phyloP scores from a whole-genome alignment of 1,140 invertebrate genomes.

The Rhyacophila brunnea region DNA sequence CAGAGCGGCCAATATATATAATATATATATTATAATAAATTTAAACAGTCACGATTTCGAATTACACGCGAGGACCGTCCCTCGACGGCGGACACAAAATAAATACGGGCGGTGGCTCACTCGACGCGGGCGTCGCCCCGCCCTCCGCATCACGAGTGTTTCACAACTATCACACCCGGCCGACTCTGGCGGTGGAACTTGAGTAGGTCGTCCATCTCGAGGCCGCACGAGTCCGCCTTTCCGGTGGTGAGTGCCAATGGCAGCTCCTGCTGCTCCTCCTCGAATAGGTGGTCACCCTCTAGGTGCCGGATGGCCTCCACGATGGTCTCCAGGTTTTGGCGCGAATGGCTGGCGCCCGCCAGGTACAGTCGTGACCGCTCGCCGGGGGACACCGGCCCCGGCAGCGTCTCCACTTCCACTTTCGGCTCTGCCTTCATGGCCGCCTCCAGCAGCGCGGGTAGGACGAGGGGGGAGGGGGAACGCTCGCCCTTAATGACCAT shows the following conservation, averaged over 20 bases:
- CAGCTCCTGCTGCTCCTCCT: conserved; percentile 68
- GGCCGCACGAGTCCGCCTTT: conserved; percentile 53
- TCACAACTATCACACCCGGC: conserved; percentile 84
- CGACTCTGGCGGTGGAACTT: conserved; percentile 69
- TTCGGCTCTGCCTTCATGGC: conserved; percentile 84
- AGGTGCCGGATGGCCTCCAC: conserved; percentile 95
- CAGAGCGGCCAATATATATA: conserved; percentile 34
- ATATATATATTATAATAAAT: conserved; percentile 31
- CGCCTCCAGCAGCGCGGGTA: conserved; percentile 67
- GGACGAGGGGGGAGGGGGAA: conserved; percentile 12
- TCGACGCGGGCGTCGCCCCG: background rate
- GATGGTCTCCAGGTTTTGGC: conserved; percentile 95
- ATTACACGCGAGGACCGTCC: conserved; percentile 27
- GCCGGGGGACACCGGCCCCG: conserved; percentile 57
- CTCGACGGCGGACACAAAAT: conserved; percentile 35
- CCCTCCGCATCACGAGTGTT: conserved; percentile 66
- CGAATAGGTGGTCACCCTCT: conserved; percentile 90
- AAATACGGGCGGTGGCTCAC: conserved; percentile 31
- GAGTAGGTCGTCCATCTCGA: conserved; percentile 65
- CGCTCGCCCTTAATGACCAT: conserved; percentile 14
- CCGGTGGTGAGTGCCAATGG: conserved; percentile 74
- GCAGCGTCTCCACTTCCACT: conserved; percentile 75
- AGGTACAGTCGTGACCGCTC: conserved; percentile 66
- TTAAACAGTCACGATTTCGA: conserved; percentile 36
- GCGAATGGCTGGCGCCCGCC: conserved; percentile 77